These are phyloP conservation scores for Protonibea diacanthus DNA, from an alignment of 2,797 vertebrate genomes.

Conservation along the genomic window DNA sequence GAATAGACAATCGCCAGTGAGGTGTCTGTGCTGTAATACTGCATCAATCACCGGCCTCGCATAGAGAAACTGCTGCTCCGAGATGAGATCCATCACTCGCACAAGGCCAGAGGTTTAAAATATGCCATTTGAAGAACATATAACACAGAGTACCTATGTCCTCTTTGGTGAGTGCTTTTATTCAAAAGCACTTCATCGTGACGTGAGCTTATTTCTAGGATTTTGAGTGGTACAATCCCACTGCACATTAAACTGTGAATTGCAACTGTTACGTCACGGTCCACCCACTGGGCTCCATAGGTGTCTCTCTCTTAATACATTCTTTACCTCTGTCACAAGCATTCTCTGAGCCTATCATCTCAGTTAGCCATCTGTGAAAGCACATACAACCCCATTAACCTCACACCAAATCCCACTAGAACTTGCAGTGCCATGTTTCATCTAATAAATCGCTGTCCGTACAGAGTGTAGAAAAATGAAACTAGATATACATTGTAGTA, in stretches of 20 bases:
- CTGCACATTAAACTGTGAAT: slow-evolving; percentile 15
- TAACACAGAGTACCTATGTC: background rate
- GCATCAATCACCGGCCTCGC: slow-evolving; percentile 64
- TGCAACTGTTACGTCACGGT: slow-evolving; percentile 17
- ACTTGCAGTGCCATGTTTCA: slow-evolving; percentile 23
- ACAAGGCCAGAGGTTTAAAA: slow-evolving; percentile 20
- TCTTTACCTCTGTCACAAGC: slow-evolving; percentile 18
- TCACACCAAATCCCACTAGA: slow-evolving; percentile 19
- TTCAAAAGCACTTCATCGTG: slow-evolving; percentile 21
- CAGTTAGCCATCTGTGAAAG: slow-evolving; percentile 22
- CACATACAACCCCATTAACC: slow-evolving; percentile 40
- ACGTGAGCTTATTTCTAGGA: slow-evolving; percentile 4
- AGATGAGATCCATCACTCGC: slow-evolving; percentile 47
- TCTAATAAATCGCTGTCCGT: slow-evolving; percentile 4
- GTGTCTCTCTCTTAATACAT: slow-evolving; percentile 7
- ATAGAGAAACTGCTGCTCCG: slow-evolving; percentile 40
- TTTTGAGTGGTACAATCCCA: slow-evolving; percentile 9
- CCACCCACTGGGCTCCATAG: slow-evolving; percentile 12
- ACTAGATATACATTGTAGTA: background rate
- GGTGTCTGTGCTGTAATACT: slow-evolving; percentile 43
- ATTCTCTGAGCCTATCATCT: slow-evolving; percentile 18
- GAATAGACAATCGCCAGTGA: slow-evolving; percentile 71
- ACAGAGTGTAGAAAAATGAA: background rate
- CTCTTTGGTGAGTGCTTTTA: slow-evolving; percentile 6
- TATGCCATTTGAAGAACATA: slow-evolving; percentile 31